phyloP scores from a whole-genome alignment of 2,797 vertebrate species.

The Botia almorhae region DNA sequence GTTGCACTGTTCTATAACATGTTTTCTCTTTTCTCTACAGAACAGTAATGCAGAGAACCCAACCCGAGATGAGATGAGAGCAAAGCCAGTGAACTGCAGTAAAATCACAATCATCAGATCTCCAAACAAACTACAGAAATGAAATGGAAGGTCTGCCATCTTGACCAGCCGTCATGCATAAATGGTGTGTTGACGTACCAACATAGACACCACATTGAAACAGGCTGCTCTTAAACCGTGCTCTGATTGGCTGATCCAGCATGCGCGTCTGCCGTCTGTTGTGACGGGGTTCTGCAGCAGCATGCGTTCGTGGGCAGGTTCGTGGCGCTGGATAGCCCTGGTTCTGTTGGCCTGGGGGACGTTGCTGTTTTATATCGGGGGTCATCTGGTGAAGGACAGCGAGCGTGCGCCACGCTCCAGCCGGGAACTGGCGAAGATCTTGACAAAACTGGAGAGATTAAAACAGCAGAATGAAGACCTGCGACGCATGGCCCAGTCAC shows the following conservation, averaged over 20 bases:
- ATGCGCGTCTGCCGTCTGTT: slow-evolving; percentile 14
- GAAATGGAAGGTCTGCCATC: slow-evolving; percentile 14
- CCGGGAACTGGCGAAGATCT: slow-evolving; percentile 94
- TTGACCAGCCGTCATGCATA: slow-evolving; percentile 17
- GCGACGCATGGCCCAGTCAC: slow-evolving; percentile 95
- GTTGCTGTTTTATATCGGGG: slow-evolving; percentile 96
- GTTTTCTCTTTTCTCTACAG: slow-evolving; percentile 5
- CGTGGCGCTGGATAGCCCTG: slow-evolving; percentile 99
- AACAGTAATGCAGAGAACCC: not conserved
- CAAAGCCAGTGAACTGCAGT: slow-evolving; percentile 25
- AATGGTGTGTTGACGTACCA: slow-evolving; percentile 6
- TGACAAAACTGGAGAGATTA: slow-evolving; percentile 95
- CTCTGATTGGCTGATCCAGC: slow-evolving; percentile 2
- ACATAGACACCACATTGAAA: not conserved
- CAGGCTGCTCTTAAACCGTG: not conserved
- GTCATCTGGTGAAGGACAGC: slow-evolving; percentile 95
- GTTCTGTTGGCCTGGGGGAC: slow-evolving; percentile 98
- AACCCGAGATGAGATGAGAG: not conserved
- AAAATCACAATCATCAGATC: not conserved
- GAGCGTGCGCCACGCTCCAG: slow-evolving; percentile 95
- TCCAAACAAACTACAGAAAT: not conserved
- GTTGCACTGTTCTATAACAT: not conserved
- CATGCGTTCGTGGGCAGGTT: slow-evolving; percentile 98
- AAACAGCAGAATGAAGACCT: slow-evolving; percentile 99
- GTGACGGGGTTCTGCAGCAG: slow-evolving; percentile 69